Percentiles rank a stretch among this genome's conserved stretches.
phyloP scores from a whole-genome alignment of 2,888 invertebrate genomes.

The Elegia similella region DNA sequence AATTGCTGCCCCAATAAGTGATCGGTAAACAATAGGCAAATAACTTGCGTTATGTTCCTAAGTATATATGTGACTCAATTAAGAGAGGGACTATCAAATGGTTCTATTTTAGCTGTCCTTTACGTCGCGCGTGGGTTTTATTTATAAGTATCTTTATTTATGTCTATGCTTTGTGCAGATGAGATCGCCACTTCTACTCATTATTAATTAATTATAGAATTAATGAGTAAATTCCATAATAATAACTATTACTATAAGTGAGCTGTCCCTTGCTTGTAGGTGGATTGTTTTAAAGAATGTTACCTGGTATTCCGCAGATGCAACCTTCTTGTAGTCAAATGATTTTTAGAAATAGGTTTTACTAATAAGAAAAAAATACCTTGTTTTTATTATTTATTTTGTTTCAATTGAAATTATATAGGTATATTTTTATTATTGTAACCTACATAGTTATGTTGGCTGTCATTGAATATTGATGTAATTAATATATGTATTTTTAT shows the following conservation, averaged over 20 bases:
- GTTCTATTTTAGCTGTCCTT: neutral
- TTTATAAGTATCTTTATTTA: neutral
- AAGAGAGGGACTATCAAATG: no score
- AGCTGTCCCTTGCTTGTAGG: conserved; percentile 77
- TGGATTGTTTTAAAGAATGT: conserved; percentile 71
- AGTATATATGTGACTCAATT: no score
- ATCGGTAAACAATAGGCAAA: neutral
- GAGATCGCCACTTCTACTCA: conserved; percentile 60
- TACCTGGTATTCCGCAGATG: conserved; percentile 71
- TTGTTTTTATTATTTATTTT: conserved; percentile 82
- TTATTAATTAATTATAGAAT: conserved; percentile 73
- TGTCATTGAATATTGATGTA: conserved; percentile 82
- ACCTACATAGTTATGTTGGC: conserved; percentile 81
- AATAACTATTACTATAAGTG: conserved; percentile 70
- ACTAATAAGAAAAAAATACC: conserved; percentile 73
- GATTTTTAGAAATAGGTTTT: conserved; percentile 72
- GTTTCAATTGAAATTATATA: conserved; percentile 79
- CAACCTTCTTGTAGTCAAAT: conserved; percentile 75
- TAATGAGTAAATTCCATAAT: conserved; percentile 79
- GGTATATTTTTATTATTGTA: conserved; percentile 82
- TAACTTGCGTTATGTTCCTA: no score
- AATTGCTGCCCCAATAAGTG: neutral
- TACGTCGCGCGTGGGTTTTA: neutral
- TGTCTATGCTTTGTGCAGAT: conserved; percentile 37
- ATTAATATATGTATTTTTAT: conserved; percentile 83